Evolutionary conservation across 1,140 invertebrate genomes (phyloP), one percentile per base, ranked within the genome.

Genomic region (Acromyrmex heyeri): DNA sequence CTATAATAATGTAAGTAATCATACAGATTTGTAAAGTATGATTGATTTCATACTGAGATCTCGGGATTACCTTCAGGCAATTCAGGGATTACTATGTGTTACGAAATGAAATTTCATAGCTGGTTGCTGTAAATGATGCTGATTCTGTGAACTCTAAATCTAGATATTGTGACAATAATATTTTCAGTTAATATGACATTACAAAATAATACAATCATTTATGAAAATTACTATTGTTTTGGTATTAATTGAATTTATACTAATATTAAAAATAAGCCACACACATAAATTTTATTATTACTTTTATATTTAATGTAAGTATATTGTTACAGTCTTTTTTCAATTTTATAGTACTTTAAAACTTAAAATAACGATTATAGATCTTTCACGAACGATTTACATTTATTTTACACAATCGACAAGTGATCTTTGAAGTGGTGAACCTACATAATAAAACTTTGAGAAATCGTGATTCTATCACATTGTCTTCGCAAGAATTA

Each of bases 1-100:
- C 38, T 38, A 48, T 57, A 82, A 59, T 82, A 72, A 72, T 82
- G 24, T 24, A 30, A 34, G 12, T 73, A 72, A 82, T 82, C 79
- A 44, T 72, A 24, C 48, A 38, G 55, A 73, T 72, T 72, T 48
- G 67, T 55, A 82, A 82, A 82, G 55, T 70, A 57, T 27, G 38
- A 73, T 38, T 73, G 79, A 81, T 82, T 59, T 65, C 16, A n/a
- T 14, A 57, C 34, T 57, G 34, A 38, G 30, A 59, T 81, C 77
- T 27, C 34, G 27, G 34, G 18, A 82, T 82, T 82, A 72, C 10
- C 65, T 82, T 27, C 30, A 55, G 65, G 53, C 77, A 81, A 44
- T 18, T 82, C 53, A 3, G 18, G 59, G 18, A 82, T 82, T 82
- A 72, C 65, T 72, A 27, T 59, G 34, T 44, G 65, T 72, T 73